Conservation (phyloP, 2,888 invertebrate genomes). For the Nowickia ferox region DNA sequence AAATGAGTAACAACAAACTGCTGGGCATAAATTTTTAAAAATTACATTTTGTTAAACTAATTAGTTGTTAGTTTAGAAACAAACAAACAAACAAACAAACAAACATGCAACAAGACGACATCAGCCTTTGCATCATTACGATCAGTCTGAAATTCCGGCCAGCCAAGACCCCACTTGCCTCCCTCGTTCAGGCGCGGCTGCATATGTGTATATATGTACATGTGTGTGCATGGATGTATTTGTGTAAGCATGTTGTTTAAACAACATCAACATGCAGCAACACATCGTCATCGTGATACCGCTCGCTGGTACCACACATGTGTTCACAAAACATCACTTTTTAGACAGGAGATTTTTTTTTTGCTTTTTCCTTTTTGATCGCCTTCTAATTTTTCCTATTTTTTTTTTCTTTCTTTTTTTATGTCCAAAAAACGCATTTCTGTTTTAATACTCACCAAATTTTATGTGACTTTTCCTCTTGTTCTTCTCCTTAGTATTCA, state of each 20-base stretch:
- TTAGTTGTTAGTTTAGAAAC: conserved; percentile 67
- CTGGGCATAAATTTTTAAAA: conserved; percentile 43
- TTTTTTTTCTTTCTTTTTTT: neutral
- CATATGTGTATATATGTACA: neutral
- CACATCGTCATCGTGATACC: conserved; percentile 19
- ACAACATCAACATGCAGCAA: neutral
- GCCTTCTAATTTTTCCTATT: neutral
- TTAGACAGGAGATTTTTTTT: conserved; percentile 44
- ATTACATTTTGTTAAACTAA: conserved; percentile 69
- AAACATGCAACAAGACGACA: conserved; percentile 33
- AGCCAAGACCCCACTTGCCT: neutral
- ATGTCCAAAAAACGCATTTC: conserved; percentile 51
- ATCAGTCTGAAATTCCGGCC: conserved; percentile 7
- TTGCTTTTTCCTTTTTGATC: neutral
- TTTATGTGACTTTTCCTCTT: neutral
- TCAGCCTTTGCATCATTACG: conserved; percentile 30
- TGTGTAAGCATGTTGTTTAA: conserved; percentile 2
- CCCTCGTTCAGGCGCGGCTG: neutral
- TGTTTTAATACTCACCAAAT: neutral
- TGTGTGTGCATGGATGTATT: too few relatives aligned
- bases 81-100: conserved; percentile 30
- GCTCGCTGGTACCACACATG: conserved; percentile 46
- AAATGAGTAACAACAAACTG: conserved; percentile 30
- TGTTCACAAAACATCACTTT: conserved; percentile 69
- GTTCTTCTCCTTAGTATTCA: neutral